Percentiles rank a stretch among this genome's conserved stretches.
Conservation (phyloP, 2,797 vertebrate genomes). For the Lagocephalus sceleratus region DNA sequence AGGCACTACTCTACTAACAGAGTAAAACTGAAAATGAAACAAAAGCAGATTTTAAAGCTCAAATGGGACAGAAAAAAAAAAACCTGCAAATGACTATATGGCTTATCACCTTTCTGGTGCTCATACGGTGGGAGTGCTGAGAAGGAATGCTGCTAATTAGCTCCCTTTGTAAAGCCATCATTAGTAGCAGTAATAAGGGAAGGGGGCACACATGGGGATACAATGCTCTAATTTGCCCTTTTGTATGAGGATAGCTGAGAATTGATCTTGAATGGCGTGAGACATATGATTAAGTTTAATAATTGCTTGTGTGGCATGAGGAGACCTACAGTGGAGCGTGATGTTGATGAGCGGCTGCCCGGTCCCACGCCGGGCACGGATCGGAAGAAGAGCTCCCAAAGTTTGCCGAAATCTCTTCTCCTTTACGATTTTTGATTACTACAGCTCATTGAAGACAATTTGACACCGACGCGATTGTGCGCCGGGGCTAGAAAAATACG, state of each 20-base stretch:
- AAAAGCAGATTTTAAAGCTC: background rate
- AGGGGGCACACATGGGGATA: constrained; percentile 44
- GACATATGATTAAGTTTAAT: constrained; percentile 34
- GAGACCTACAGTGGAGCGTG: constrained; percentile 29
- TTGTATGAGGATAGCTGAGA: constrained; percentile 35
- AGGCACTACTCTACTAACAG: too few species aligned
- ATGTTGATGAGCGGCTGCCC: constrained; percentile 23
- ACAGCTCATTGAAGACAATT: constrained; percentile 66
- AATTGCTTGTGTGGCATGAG: constrained; percentile 37
- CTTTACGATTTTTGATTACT: constrained; percentile 52
- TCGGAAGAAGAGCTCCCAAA: constrained; percentile 35
- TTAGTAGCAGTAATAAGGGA: constrained; percentile 59
- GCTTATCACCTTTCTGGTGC: constrained; percentile 45
- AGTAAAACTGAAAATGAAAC: background rate
- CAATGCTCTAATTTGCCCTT: constrained; percentile 64
- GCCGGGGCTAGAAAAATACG: constrained; percentile 60
- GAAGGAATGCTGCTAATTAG: constrained; percentile 78
- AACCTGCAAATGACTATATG: background rate
- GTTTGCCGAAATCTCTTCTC: constrained; percentile 3
- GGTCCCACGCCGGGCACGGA: constrained; percentile 20
- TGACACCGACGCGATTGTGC: constrained; percentile 68
- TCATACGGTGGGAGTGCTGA: constrained; percentile 65
- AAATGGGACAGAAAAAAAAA: constrained; percentile 4
- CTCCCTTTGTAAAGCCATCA: constrained; percentile 74
- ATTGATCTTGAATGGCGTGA: constrained; percentile 38